These are phyloP conservation scores for Muraenolepis orangiensis DNA, from an alignment of 2,797 vertebrate species.

Conservation along the genomic window DNA sequence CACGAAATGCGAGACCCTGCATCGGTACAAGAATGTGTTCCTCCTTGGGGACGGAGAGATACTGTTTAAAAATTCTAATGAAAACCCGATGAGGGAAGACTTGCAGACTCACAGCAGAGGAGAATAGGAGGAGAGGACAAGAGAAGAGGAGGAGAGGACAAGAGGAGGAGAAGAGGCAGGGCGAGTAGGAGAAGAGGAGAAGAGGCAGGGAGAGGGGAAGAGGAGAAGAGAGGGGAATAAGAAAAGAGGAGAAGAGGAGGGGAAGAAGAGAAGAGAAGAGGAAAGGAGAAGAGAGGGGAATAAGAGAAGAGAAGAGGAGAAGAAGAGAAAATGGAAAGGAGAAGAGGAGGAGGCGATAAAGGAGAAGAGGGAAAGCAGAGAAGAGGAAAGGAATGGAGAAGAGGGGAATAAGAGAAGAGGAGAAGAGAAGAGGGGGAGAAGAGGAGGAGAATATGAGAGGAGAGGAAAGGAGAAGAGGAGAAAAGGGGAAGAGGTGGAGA, in stretches of 20 bases:
- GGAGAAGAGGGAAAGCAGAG: constrained; percentile 31
- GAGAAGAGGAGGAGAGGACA: constrained; percentile 34
- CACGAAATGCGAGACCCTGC: constrained; percentile 24
- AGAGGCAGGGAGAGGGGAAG: constrained; percentile 32
- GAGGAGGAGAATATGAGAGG: constrained; percentile 6
- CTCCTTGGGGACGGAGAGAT: constrained; percentile 44
- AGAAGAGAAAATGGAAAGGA: constrained; percentile 25
- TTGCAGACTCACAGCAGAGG: background rate
- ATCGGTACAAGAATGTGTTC: constrained; percentile 50
- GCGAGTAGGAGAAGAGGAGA: constrained; percentile 40
- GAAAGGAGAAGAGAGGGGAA: constrained; percentile 15
- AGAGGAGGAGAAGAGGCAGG: constrained; percentile 27
- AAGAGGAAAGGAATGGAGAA: constrained; percentile 17
- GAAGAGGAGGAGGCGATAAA: constrained; percentile 40
- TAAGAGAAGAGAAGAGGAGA: constrained; percentile 44
- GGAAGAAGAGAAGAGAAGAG: constrained; percentile 32
- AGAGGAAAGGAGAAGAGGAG: no score
- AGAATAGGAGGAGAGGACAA: constrained; percentile 41
- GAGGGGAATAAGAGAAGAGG: constrained; percentile 48
- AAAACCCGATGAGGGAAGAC: constrained; percentile 54
- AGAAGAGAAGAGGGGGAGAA: constrained; percentile 30
- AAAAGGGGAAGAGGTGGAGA: constrained; percentile 45
- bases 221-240: constrained; percentile 16
- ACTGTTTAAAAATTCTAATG: constrained; percentile 65
- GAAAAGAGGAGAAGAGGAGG: constrained; percentile 47